Percentiles rank a stretch among this genome's conserved stretches.
phyloP scores from a whole-genome alignment of 2,888 invertebrate genomes.

The Nomada lathburiana region DNA sequence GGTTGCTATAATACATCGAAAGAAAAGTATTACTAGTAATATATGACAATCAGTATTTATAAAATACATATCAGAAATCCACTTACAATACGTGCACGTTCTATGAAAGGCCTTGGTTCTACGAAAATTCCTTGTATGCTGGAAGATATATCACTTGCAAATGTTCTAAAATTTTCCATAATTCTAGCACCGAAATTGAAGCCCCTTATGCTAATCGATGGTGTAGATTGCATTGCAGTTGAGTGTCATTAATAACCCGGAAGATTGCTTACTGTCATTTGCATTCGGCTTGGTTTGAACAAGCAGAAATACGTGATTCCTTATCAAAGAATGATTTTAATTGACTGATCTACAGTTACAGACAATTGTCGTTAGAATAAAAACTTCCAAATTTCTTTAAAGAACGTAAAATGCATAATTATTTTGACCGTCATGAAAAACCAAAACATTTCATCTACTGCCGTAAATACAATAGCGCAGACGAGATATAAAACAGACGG shows the following conservation, averaged over 20 bases:
- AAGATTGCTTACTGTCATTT: conserved; percentile 25
- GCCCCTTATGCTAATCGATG: conserved; percentile 43
- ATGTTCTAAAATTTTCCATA: conserved; percentile 66
- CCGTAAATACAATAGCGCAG: background rate
- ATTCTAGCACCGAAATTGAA: conserved; percentile 60
- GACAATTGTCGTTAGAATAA: background rate
- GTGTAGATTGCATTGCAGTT: conserved; percentile 1
- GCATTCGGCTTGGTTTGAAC: background rate
- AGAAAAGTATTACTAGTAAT: conserved; percentile 4
- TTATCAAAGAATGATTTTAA: background rate
- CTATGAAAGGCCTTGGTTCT: conserved; percentile 86
- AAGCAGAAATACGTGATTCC: background rate
- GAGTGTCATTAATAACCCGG: conserved; percentile 40
- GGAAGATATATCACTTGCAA: conserved; percentile 79
- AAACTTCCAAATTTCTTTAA: background rate
- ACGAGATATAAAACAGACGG: no score
- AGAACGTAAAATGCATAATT: background rate
- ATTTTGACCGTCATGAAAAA: background rate
- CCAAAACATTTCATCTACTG: background rate
- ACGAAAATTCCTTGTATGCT: conserved; percentile 87
- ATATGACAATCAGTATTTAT: background rate
- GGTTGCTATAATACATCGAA: conserved; percentile 65
- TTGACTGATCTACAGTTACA: background rate
- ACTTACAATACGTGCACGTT: conserved; percentile 87
- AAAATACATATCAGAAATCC: background rate